A percentile compares a stretch with the other conserved stretches of the same genome.
Evolutionary conservation across 2,797 vertebrate species (phyloP).

Genomic region (Spinibarbus caldwelli): DNA sequence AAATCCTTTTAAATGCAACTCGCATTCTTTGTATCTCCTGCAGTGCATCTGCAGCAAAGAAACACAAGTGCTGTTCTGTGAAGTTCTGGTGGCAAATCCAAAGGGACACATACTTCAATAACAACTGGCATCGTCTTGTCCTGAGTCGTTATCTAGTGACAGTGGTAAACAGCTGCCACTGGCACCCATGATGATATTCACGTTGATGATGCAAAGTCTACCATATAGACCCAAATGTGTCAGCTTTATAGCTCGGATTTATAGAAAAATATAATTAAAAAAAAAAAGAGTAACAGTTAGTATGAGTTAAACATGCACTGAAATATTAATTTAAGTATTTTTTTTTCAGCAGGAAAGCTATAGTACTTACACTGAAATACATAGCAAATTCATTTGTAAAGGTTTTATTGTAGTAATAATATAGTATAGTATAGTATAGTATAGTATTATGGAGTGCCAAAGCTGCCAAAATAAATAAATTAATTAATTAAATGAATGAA

Average conservation of each 20-base stretch:
- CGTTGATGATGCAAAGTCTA: neutral
- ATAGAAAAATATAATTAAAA: too few relatives aligned
- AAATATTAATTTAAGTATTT: too few relatives aligned
- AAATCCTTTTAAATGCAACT: neutral
- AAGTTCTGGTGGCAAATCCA: neutral
- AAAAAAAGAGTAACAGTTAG: too few relatives aligned
- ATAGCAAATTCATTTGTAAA: too few relatives aligned
- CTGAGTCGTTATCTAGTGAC: neutral
- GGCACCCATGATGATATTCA: neutral
- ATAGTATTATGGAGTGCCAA: too few relatives aligned
- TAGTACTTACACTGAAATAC: too few relatives aligned
- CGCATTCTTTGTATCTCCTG: neutral
- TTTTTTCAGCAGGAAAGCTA: too few relatives aligned
- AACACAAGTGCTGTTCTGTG: neutral
- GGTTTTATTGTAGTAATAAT: too few relatives aligned
- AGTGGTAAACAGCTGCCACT: neutral
- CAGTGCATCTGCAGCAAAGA: conserved; percentile 1
- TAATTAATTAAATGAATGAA: too few relatives aligned
- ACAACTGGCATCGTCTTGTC: neutral
- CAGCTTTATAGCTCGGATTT: neutral
- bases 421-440: too few relatives aligned
- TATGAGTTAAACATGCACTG: too few relatives aligned
- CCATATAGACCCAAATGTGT: neutral
- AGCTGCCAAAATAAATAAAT: too few relatives aligned
- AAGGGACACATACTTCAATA: neutral